Percentiles rank a stretch among this genome's conserved stretches.
Conservation (phyloP, 2,888 invertebrate species). For the Meteorus cinctellus region DNA sequence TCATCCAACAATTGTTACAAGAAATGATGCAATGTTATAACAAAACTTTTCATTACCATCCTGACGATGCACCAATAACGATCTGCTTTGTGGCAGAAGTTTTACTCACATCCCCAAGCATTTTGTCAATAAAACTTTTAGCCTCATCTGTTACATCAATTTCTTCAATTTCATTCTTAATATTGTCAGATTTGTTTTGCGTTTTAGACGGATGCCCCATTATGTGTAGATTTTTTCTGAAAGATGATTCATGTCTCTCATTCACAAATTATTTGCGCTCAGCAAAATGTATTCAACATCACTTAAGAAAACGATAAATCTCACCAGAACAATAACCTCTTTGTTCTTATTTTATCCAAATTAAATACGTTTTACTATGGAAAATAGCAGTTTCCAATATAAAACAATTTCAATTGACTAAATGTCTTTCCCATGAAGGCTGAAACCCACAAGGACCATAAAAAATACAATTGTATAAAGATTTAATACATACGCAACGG, state of each 20-base stretch:
- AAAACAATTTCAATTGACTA: background rate
- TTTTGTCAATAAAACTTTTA: constrained; percentile 82
- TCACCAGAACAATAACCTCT: background rate
- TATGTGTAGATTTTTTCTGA: constrained; percentile 34
- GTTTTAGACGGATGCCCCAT: constrained; percentile 65
- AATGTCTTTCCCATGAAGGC: background rate
- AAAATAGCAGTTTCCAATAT: background rate
- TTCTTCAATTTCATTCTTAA: constrained; percentile 71
- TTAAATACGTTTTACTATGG: background rate
- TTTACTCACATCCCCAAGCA: constrained; percentile 87
- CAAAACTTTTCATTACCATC: constrained; percentile 81
- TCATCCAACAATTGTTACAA: background rate
- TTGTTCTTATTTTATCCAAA: background rate
- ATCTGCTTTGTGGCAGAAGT: constrained; percentile 91
- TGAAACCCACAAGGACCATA: background rate
- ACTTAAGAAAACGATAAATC: background rate
- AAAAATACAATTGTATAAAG: background rate
- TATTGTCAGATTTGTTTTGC: constrained; percentile 64
- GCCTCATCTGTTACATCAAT: constrained; percentile 76
- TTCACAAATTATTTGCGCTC: too few relatives aligned
- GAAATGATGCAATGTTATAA: background rate
- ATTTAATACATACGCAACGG: background rate
- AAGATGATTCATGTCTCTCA: background rate
- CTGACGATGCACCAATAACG: constrained; percentile 88
- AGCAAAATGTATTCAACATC: background rate